Percentiles rank a stretch among this genome's conserved stretches.
These are phyloP conservation scores for Eolophus roseicapilla DNA, from an alignment of 2,113 vertebrate genomes.

Conservation along the genomic window DNA sequence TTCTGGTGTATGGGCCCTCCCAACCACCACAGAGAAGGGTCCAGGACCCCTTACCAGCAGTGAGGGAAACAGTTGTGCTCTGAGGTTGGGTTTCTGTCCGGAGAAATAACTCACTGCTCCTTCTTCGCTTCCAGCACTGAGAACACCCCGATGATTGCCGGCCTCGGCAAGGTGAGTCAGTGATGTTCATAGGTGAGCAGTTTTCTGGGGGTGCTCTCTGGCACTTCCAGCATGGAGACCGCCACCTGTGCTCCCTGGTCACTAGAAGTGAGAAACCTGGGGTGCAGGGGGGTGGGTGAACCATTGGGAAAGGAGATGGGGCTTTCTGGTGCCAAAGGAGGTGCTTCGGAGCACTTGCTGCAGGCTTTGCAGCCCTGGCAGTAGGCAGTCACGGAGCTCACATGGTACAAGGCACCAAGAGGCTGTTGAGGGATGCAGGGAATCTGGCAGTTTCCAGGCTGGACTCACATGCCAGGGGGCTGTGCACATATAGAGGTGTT, in stretches of 20 bases:
- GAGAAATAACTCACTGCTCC: not conserved
- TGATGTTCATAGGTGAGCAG: not conserved
- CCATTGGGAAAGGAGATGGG: not conserved
- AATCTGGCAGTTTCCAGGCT: not conserved
- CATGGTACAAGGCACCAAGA: accelerated
- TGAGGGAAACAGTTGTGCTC: not conserved
- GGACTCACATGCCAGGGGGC: accelerated
- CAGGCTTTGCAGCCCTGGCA: not conserved
- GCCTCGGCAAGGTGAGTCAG: conserved; percentile 88
- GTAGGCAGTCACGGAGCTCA: not conserved
- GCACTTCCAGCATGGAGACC: not conserved
- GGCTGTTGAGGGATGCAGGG: not conserved
- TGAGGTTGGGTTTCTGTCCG: not conserved
- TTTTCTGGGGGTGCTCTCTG: not conserved
- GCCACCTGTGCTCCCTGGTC: not conserved
- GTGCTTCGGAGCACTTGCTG: accelerated
- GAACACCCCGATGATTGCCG: conserved; percentile 96
- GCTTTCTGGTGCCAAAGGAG: not conserved
- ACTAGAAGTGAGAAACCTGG: accelerated
- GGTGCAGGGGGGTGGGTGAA: not conserved
- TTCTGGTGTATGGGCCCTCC: not conserved
- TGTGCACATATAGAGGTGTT: accelerated
- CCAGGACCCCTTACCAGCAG: not conserved
- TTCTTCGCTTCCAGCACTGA: conserved; percentile 83
- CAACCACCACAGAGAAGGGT: not conserved